Conservation (phyloP, 2,113 vertebrate species). For the Crotophaga sulcirostris region DNA sequence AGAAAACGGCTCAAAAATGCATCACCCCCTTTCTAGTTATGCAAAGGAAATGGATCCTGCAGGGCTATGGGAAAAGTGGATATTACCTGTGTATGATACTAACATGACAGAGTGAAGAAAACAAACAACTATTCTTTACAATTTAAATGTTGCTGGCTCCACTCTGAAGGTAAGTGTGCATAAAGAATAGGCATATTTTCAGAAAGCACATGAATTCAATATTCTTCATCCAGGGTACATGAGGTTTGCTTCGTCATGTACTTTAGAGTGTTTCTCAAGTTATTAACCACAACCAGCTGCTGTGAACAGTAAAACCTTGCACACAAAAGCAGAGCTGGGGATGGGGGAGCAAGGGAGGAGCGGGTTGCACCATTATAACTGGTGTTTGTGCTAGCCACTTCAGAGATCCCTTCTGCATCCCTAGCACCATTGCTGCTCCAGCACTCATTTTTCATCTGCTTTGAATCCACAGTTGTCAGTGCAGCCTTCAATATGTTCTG, state of each 20-base stretch:
- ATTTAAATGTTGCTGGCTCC: background rate
- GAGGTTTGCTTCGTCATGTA: background rate
- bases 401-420: background rate
- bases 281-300: slow-evolving; percentile 1
- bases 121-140: background rate
- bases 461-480: slow-evolving; percentile 19
- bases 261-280: background rate
- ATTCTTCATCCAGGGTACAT: background rate
- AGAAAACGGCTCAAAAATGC: background rate
- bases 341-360: background rate
- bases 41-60: background rate
- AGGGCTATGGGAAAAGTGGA: background rate
- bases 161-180: background rate
- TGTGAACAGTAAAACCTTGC: background rate
- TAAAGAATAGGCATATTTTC: background rate
- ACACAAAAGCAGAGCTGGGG: background rate
- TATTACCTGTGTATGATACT: background rate
- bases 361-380: background rate
- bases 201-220: background rate
- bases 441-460: slow-evolving; percentile 34
- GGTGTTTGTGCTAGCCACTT: background rate
- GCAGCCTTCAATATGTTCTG: slow-evolving; percentile 41
- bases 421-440: background rate
- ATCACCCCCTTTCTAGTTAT: background rate
- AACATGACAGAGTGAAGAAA: background rate